Percentiles rank a stretch among this genome's conserved stretches.
phyloP scores from a whole-genome alignment of 1,140 invertebrate genomes.

The Trichonephila clavipes region DNA sequence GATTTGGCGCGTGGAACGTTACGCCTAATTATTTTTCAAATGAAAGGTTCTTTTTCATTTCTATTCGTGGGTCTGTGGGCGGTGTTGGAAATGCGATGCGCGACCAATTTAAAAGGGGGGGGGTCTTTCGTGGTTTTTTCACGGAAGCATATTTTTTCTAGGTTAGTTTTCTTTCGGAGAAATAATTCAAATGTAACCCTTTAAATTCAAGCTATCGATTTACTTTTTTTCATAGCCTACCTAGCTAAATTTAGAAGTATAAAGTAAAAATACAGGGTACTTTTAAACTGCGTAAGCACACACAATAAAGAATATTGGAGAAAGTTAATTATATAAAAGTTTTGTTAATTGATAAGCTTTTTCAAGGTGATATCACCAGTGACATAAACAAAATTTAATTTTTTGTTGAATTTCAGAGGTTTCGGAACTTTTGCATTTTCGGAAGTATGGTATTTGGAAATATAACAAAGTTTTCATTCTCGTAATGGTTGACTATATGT shows the following conservation, averaged over 20 bases:
- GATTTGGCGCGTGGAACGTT: constrained; percentile 39
- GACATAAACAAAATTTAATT: too few relatives aligned
- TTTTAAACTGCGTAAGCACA: background rate
- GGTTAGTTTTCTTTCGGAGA: background rate
- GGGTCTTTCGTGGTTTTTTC: background rate
- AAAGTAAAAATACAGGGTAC: background rate
- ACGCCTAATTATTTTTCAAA: constrained; percentile 56
- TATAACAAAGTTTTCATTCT: too few relatives aligned
- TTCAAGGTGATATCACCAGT: too few relatives aligned
- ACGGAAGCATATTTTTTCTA: background rate
- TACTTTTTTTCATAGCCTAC: background rate
- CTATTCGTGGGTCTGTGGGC: constrained; percentile 2
- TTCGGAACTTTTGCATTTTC: too few relatives aligned
- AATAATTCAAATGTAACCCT: background rate
- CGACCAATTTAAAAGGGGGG: background rate
- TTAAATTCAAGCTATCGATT: background rate
- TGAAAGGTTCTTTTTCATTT: constrained; percentile 36
- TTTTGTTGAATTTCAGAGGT: too few relatives aligned
- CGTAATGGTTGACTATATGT: too few relatives aligned
- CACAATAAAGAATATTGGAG: background rate
- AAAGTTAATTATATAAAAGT: too few relatives aligned
- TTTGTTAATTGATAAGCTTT: too few relatives aligned
- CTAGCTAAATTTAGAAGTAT: background rate
- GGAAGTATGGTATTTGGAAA: too few relatives aligned
- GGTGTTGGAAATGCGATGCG: background rate